Conservation (phyloP, 2,888 invertebrate genomes). For the Hipparchia semele region DNA sequence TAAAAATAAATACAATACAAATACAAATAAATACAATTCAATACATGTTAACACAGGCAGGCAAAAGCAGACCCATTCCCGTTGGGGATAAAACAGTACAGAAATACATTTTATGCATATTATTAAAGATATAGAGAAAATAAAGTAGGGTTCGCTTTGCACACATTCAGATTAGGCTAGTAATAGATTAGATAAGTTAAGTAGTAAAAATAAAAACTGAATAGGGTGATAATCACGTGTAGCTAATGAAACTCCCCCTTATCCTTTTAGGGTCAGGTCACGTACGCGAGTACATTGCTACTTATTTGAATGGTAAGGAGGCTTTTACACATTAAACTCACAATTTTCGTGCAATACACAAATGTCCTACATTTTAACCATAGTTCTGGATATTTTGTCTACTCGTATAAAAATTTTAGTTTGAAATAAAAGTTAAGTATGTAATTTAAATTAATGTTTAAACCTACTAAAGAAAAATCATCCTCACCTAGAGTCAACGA, state of each 20-base stretch:
- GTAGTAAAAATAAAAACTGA: not conserved
- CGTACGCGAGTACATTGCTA: constrained; percentile 31
- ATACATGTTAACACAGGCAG: too few species aligned
- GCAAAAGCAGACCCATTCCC: too few species aligned
- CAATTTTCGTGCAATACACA: not conserved
- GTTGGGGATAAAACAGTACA: too few species aligned
- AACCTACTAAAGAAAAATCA: too few species aligned
- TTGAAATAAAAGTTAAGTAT: too few species aligned
- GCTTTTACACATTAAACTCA: constrained; percentile 21
- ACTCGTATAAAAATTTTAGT: too few species aligned
- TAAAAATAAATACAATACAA: too few species aligned
- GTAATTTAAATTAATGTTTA: too few species aligned
- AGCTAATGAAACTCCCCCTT: constrained; percentile 22
- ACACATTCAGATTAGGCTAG: not conserved
- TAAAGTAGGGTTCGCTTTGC: not conserved
- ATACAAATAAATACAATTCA: too few species aligned
- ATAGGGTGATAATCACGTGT: not conserved
- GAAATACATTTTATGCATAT: too few species aligned
- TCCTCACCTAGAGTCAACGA: too few species aligned
- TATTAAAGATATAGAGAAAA: not conserved
- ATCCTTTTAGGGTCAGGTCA: constrained; percentile 27
- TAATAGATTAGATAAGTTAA: not conserved
- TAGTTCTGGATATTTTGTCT: not conserved
- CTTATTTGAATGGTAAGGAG: constrained; percentile 34
- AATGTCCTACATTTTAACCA: not conserved